Base-by-base conservation (phyloP, 2,113 vertebrate species). In the Cyanocitta stelleri region DNA sequence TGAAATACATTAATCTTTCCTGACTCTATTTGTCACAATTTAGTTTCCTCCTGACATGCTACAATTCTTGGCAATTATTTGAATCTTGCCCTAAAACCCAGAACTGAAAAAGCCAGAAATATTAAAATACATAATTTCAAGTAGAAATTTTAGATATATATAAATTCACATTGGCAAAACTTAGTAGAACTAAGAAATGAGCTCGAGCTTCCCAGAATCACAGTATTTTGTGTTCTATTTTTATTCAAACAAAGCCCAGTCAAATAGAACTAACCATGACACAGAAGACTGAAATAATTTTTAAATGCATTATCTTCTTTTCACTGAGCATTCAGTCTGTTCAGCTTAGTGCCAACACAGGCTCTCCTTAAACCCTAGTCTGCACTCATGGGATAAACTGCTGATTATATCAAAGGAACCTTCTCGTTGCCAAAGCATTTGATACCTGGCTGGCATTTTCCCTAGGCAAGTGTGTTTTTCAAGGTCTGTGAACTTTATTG, bases 371-470 rank as follows among this genome's bases (percentile, higher is more conserved):
- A 88, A 84, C 59, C 48, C 48, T 44, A 43, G 37, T 15, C 44
- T 72, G 61, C 39, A 71, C 77, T 96, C 63, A 59, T 32, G 17
- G 82, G 51, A 79, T 85, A 52, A 96, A 77, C 55, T 71, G 44
- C 27, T 73, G 59, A 81, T 84, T 56, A 26, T 63, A 90, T 48
- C 76, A 86, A 77, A 93, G 64, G 39, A 93, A 88, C 24, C 27
- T 74, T 64, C 72, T 82, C 11, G 0, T 75, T 93, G 72, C 27
- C 48, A 27, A 92, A 84, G 21, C 24, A 63, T 84, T 93, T 81
- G 75, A 74, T 95, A 96, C 90, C 82, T 95, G 87, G 39, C 46
- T 95, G 83, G 49, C 35, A 96, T 83, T 87, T 80, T 91, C 81
- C 58, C 35, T 52, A 67, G 46, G 33, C 67, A 44, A 91, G 63